phyloP scores from a whole-genome alignment of 2,113 vertebrate genomes.

The Aspiorhynchus laticeps region DNA sequence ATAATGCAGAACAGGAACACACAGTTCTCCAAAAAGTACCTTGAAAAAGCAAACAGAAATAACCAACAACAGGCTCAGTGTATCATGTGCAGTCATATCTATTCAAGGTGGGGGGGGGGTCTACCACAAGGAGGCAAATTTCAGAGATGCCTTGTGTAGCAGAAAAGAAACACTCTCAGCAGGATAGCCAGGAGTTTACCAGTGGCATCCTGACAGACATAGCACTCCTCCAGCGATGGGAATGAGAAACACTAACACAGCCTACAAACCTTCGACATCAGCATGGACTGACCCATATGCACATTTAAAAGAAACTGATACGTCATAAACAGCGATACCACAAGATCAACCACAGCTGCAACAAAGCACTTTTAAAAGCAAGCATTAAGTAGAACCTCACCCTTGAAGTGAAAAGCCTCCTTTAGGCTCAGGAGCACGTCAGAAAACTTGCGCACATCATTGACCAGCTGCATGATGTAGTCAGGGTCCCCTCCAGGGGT shows the following conservation, averaged over 20 bases:
- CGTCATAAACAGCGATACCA: background rate
- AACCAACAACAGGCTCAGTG: constrained; percentile 34
- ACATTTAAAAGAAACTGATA: background rate
- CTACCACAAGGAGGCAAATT: constrained; percentile 54
- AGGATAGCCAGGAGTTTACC: constrained; percentile 55
- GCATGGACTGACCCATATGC: background rate
- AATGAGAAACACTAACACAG: constrained; percentile 69
- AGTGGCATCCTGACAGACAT: constrained; percentile 43
- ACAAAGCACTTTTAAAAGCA: background rate
- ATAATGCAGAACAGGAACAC: background rate
- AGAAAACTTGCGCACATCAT: constrained; percentile 84
- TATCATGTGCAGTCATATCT: constrained; percentile 53
- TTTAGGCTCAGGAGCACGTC: constrained; percentile 83
- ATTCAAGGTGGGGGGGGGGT: constrained; percentile 13
- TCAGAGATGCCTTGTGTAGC: constrained; percentile 59
- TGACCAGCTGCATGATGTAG: constrained; percentile 82
- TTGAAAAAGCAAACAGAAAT: constrained; percentile 48
- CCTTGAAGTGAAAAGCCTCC: constrained; percentile 79
- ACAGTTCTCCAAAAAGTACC: constrained; percentile 13
- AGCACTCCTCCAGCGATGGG: constrained; percentile 69
- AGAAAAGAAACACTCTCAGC: constrained; percentile 64
- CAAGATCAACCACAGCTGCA: background rate
- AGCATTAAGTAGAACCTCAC: constrained; percentile 61
- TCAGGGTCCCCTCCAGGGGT: constrained; percentile 84
- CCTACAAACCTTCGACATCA: constrained; percentile 52